Conservation (phyloP, 2,797 vertebrate species). For the Phrynocephalus guinanensis region DNA sequence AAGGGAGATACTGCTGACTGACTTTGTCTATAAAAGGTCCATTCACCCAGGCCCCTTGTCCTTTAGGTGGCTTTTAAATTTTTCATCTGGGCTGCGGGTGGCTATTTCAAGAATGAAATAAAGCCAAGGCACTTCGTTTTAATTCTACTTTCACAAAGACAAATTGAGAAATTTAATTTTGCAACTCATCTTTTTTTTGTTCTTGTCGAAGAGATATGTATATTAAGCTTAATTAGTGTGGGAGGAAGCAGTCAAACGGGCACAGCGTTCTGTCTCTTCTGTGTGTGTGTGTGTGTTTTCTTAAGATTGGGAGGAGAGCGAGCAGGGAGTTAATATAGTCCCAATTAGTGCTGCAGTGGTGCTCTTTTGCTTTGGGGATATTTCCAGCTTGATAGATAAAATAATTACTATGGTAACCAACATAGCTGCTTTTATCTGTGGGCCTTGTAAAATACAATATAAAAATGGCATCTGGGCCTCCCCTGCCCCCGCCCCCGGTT, state of each 20-base stretch:
- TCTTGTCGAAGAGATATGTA: background rate
- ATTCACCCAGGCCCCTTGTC: background rate
- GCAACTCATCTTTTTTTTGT: constrained; percentile 12
- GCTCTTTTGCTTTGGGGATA: constrained; percentile 32
- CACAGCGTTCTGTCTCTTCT: background rate
- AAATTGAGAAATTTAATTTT: constrained; percentile 4
- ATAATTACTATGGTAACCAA: constrained; percentile 41
- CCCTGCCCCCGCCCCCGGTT: background rate
- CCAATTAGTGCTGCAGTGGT: constrained; percentile 40
- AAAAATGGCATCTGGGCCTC: background rate
- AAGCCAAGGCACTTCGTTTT: background rate
- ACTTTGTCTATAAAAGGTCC: background rate
- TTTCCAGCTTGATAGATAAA: constrained; percentile 52
- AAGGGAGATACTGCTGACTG: background rate
- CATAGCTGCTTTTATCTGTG: background rate
- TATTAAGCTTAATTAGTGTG: constrained; percentile 26
- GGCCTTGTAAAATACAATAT: accelerated
- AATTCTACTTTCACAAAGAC: background rate
- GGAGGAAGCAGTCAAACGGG: constrained; percentile 9
- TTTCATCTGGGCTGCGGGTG: background rate
- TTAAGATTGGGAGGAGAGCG: constrained; percentile 29
- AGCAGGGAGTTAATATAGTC: constrained; percentile 26
- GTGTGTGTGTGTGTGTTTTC: background rate
- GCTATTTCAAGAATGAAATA: background rate
- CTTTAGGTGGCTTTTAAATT: background rate